Base-by-base conservation (phyloP, 2,113 vertebrate species). In the Enhydra lutris region DNA sequence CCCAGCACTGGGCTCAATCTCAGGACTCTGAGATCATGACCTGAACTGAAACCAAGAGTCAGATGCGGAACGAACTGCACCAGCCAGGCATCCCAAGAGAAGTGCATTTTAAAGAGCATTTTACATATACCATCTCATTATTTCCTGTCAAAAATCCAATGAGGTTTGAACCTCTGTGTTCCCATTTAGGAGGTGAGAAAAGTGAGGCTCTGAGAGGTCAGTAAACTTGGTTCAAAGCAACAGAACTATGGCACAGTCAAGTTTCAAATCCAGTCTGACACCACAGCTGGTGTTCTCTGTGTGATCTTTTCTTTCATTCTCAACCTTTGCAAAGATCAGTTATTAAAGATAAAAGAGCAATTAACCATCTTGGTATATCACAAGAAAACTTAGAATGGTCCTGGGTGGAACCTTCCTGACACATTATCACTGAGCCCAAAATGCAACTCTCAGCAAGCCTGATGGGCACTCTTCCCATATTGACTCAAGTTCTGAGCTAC, bases 271-370 rank as follows among this genome's bases (percentile, higher is more conserved):
- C 45, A 73, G 4, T 59, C 55, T 87, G 23, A 84, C 17, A 81
- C 11, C 29, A 42, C 1, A 23, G 5, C 20, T 63, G 29, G 34
- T 61, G 15, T 23, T 57, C 52, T 69, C 29, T 55, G 21, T 39
- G 59, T 82, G 42, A 50, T 47, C 12, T 83, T 89, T 59, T 57
- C 94, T 83, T 94, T 96, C 11, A 50, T 83, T 95, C 94, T 97
- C 76, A 93, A 52, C 36, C 14, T 94, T 93, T 36, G 26, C 76
- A 88, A 90, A 29, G 2, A 67, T 50, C 52, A 42, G 36, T 36
- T 86, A 80, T 71, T 73, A 59, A 87, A 89, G 21, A n/a, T 47
- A 78, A 1, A 24, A 81, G 21, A 59, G 29, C 57, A 85, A 85
- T n/a, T 71, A 73, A 61, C 12, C 69, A 67, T 21, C 24, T 80